Evolutionary conservation across 2,888 invertebrate species (phyloP), one percentile per base, ranked within the genome.

Genomic region (Lithophane ornitopus): DNA sequence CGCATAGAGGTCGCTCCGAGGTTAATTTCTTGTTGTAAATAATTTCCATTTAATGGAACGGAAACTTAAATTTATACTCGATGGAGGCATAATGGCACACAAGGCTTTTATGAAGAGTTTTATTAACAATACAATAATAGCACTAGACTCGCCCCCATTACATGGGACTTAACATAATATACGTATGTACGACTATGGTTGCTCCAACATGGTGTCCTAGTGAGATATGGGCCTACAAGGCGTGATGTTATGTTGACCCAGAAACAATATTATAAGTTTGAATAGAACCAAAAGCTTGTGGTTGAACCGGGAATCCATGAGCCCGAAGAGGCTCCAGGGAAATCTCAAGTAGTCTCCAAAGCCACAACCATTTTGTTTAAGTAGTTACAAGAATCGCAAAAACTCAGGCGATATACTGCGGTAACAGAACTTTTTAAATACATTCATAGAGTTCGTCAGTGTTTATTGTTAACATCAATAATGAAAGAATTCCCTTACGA

Each of bases 281-380:
- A 63, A 26, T 69, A 52, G 8, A 58, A 70, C 73, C 46, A 58
- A 70, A 46, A 70, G 65, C 44, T 70, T 67, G 67, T 71, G 26
- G 22, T 65, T 46, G 58, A 67, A 49, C 56, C n/a, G 12, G 56
- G 44, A 54, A 39, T 22, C 19, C 16, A 63, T 65, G 26, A 76
- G 22, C 34, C 67, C 3, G 46, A 52, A 69, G 63, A 16, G 34
- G 34, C 69, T 67, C 75, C 11, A 56, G 76, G 73, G 75, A 74
- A 77, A 78, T 79, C 41, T 75, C 59, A 76, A 76, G 65, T 76
- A 68, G 67, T 61, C 65, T 76, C 65, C 26, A 67, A 72, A 65
- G 49, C 62, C 62, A 73, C 61, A 75, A 76, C 46, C 70, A 74
- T 75, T 56, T 74, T 62, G 44, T 74, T 78, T 76, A 78, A 81